These are phyloP conservation scores for Chloroclystis v-ata DNA, from an alignment of 2,888 invertebrate species.

Conservation along the genomic window DNA sequence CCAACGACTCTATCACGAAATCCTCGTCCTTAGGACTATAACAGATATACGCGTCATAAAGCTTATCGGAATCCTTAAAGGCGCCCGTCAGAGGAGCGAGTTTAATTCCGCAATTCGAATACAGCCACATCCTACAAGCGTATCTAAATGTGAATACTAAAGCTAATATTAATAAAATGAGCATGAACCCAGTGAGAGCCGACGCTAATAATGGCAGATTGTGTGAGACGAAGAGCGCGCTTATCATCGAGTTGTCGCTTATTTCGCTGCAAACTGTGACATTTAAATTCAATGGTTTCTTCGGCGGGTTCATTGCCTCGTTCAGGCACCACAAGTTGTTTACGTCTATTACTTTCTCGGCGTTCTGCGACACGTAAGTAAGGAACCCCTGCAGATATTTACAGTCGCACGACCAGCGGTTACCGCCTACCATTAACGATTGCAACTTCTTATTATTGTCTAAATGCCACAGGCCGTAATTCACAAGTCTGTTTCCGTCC, in stretches of 20 bases:
- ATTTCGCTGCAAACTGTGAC: slow-evolving; percentile 91
- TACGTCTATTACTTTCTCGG: slow-evolving; percentile 85
- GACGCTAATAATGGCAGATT: slow-evolving; percentile 90
- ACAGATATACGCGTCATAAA: slow-evolving; percentile 95
- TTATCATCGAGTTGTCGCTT: slow-evolving; percentile 87
- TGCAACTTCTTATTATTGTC: slow-evolving; percentile 83
- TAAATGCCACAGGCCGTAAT: slow-evolving; percentile 89
- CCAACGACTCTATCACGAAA: slow-evolving; percentile 90
- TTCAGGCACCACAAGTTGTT: slow-evolving; percentile 87
- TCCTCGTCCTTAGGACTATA: slow-evolving; percentile 96
- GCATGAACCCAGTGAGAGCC: slow-evolving; percentile 85
- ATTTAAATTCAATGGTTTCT: slow-evolving; percentile 88
- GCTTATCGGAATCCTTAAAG: slow-evolving; percentile 89
- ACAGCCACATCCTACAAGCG: slow-evolving; percentile 92
- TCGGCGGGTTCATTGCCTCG: slow-evolving; percentile 81
- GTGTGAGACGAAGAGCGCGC: slow-evolving; percentile 87
- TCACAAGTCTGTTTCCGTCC: slow-evolving; percentile 90
- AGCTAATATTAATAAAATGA: slow-evolving; percentile 86
- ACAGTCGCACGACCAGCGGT: slow-evolving; percentile 94
- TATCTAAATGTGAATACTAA: slow-evolving; percentile 91
- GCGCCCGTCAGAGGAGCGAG: slow-evolving; percentile 84
- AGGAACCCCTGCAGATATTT: slow-evolving; percentile 91
- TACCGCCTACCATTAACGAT: slow-evolving; percentile 87
- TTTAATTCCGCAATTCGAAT: slow-evolving; percentile 90
- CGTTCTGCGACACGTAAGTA: slow-evolving; percentile 88